A percentile compares a stretch with the other conserved stretches of the same genome.
Conservation (phyloP, 2,888 invertebrate genomes). For the Biston betularia region DNA sequence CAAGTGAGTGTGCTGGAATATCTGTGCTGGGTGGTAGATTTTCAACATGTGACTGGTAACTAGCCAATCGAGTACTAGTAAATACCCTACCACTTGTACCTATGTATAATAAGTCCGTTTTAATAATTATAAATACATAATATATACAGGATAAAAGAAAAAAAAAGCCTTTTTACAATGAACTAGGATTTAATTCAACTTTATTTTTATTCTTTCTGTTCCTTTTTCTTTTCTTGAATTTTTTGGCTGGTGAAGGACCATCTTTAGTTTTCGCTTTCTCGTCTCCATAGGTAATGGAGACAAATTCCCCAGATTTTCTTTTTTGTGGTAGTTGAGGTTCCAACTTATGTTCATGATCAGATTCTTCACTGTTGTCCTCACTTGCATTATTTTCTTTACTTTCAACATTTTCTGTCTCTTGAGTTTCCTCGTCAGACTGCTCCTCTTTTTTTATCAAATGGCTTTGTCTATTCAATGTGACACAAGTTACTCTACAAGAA, state of each 20-base stretch:
- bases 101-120: too few species aligned
- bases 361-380: slow-evolving; percentile 56
- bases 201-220: slow-evolving; percentile 65
- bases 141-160: too few species aligned
- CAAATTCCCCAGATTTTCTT: slow-evolving; percentile 75
- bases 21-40: too few species aligned
- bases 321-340: slow-evolving; percentile 50
- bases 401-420: slow-evolving; percentile 47
- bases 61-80: too few species aligned
- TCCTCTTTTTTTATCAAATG: slow-evolving; percentile 76
- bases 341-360: slow-evolving; percentile 53
- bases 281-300: slow-evolving; percentile 73
- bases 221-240: slow-evolving; percentile 69
- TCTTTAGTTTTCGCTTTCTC: slow-evolving; percentile 52
- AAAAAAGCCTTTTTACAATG: background rate
- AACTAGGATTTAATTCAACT: slow-evolving; percentile 40
- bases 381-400: slow-evolving; percentile 49
- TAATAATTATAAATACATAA: too few species aligned
- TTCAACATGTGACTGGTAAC: too few species aligned
- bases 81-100: too few species aligned
- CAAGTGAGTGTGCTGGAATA: too few species aligned
- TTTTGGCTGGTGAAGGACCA: slow-evolving; percentile 63
- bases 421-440: slow-evolving; percentile 50
- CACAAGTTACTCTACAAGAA: slow-evolving; percentile 91
- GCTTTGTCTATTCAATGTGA: slow-evolving; percentile 85